Evolutionary conservation across 2,113 vertebrate genomes (phyloP), one percentile per base, ranked within the genome.

Genomic region (Xyliphius kryptos): DNA sequence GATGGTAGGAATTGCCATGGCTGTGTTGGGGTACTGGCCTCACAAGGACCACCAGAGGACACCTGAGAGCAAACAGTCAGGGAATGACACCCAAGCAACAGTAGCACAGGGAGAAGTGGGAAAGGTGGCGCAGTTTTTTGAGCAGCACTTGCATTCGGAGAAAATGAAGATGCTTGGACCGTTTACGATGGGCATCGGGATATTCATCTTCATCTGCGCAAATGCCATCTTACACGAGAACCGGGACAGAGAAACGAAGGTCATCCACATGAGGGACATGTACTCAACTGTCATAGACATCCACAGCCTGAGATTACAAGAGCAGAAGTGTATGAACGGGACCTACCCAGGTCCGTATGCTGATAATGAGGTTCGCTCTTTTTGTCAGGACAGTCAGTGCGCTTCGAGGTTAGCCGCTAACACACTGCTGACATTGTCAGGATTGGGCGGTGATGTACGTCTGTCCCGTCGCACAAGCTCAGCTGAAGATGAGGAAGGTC

Each of bases 191-290:
- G 96, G 96, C 61, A 97, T 99, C 2, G 96, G 96, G 52, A 99
- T 99, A 67, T 99, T 99, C 71, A 97, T 99, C 73, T 98, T 98
- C 71, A 99, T 99, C 72, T 98, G 96, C 1, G 96, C 95, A 1
- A 99, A 98, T 36, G 96, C 96, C 63, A 96, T 98, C 68, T 90
- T 99, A 16, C 95, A 98, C 6, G 96, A 99, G 78, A 99, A 99
- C 80, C 88, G 96, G 63, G 96, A 99, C 83, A 88, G 90, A 26
- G 97, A 98, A 74, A 99, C 97, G n/a, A 99, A 97, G 83, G 90
- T 99, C 61, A 98, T 99, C 79, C 97, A 99, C 74, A 97, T 99
- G 95, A 86, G 93, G 77, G 97, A 98, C 80, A 98, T 99, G 83
- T 99, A 99, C 73, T 98, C 97, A 65, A 97, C 97, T 0, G 94